Evolutionary conservation across 1,140 invertebrate species (phyloP).

Genomic region (Zaprionus vittiger): DNA sequence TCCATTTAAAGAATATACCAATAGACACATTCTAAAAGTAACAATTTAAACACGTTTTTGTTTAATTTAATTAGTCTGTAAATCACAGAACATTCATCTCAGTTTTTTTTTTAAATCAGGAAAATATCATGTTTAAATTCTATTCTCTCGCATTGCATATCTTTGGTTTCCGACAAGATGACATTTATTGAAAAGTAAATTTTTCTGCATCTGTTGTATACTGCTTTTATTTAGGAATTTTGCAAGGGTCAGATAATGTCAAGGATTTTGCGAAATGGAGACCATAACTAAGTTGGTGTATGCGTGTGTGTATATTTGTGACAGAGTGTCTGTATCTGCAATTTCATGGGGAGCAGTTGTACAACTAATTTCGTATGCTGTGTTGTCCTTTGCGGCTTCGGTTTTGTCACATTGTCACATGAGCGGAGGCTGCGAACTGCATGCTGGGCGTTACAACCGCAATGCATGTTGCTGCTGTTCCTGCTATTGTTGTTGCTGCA

Average conservation of each 20-base stretch:
- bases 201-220: neutral
- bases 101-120: neutral
- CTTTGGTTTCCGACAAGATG: neutral
- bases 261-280: constrained; percentile 15
- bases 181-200: constrained; percentile 4
- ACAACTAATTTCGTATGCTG: constrained; percentile 75
- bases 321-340: constrained; percentile 1
- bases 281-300: constrained; percentile 26
- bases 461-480: constrained; percentile 28
- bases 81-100: neutral
- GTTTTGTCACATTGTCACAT: constrained; percentile 72
- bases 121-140: neutral
- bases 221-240: constrained; percentile 4
- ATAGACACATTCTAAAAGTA: neutral
- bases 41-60: neutral
- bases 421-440: neutral
- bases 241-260: neutral
- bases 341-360: constrained; percentile 24
- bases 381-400: constrained; percentile 76
- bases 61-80: neutral
- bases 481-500: constrained; percentile 51
- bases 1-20: neutral
- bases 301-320: neutral
- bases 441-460: constrained; percentile 32
- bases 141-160: neutral